phyloP scores from a whole-genome alignment of 1,140 invertebrate genomes.

The Calephelis nemesis region DNA sequence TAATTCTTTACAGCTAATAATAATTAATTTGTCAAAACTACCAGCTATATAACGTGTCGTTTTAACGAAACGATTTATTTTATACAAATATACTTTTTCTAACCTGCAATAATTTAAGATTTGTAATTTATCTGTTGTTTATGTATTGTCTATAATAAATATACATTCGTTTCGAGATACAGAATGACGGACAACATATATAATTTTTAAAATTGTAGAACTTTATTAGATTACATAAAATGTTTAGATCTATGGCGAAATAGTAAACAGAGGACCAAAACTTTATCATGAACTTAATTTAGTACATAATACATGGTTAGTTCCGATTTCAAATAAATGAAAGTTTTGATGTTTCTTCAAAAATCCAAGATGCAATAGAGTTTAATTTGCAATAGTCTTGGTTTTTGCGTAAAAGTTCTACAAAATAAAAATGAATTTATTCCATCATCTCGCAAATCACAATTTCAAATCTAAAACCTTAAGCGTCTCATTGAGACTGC shows the following conservation, averaged over 20 bases:
- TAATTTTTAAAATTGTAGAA: background rate
- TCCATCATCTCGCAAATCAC: background rate
- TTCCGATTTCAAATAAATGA: too few species aligned
- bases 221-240: background rate
- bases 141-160: slow-evolving; percentile 25
- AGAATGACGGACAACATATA: background rate
- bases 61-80: too few species aligned
- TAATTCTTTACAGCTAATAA: too few species aligned
- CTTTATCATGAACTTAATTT: too few species aligned
- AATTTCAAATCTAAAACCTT: slow-evolving; percentile 23
- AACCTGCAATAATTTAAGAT: slow-evolving; percentile 11
- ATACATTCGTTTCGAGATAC: background rate
- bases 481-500: slow-evolving; percentile 17
- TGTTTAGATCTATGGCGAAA: too few species aligned
- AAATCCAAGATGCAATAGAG: too few species aligned
- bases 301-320: too few species aligned
- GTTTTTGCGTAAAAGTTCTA: background rate
- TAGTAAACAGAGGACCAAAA: too few species aligned
- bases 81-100: background rate
- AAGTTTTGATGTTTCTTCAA: too few species aligned
- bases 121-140: slow-evolving; percentile 2
- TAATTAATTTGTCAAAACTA: too few species aligned
- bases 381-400: too few species aligned
- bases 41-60: too few species aligned
- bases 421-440: slow-evolving; percentile 7